Percentiles rank a stretch among this genome's conserved stretches.
phyloP scores from a whole-genome alignment of 2,888 invertebrate genomes.

The Chouioia cunea region DNA sequence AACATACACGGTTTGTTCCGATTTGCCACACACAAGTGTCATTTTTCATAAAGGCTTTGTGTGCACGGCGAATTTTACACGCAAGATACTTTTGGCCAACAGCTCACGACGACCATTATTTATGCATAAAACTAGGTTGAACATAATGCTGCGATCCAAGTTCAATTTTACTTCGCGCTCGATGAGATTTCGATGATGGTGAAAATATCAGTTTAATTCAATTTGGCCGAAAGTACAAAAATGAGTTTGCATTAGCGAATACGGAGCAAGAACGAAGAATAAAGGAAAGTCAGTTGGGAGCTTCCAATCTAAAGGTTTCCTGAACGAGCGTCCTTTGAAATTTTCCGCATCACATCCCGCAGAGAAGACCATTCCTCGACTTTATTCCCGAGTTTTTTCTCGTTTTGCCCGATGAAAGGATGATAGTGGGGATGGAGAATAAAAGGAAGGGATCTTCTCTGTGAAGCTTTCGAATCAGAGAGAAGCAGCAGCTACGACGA shows the following conservation, averaged over 20 bases:
- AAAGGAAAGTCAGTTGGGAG: constrained; percentile 33
- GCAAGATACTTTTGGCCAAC: too few species aligned
- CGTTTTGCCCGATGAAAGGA: constrained; percentile 42
- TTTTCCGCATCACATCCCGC: constrained; percentile 45
- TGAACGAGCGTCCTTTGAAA: constrained; percentile 44
- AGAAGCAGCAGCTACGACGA: neutral
- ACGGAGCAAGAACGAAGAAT: neutral
- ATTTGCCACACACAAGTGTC: too few species aligned
- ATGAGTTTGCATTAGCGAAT: constrained; percentile 21
- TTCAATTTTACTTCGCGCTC: neutral
- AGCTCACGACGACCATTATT: too few species aligned
- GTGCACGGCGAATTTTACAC: too few species aligned
- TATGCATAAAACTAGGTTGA: too few species aligned
- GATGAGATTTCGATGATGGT: constrained; percentile 26
- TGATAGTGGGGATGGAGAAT: constrained; percentile 23
- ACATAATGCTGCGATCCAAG: too few species aligned
- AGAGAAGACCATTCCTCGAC: constrained; percentile 39
- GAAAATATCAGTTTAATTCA: constrained; percentile 34
- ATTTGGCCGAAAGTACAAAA: constrained; percentile 29
- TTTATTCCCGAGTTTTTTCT: constrained; percentile 45
- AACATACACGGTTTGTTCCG: neutral
- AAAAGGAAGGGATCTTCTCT: constrained; percentile 21
- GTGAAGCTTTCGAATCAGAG: constrained; percentile 35
- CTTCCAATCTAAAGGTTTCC: constrained; percentile 45
- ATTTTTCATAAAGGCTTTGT: too few species aligned